A percentile compares a stretch with the other conserved stretches of the same genome.
These are phyloP conservation scores for Papilio dardanus DNA, from an alignment of 1,140 invertebrate species.

Conservation along the genomic window DNA sequence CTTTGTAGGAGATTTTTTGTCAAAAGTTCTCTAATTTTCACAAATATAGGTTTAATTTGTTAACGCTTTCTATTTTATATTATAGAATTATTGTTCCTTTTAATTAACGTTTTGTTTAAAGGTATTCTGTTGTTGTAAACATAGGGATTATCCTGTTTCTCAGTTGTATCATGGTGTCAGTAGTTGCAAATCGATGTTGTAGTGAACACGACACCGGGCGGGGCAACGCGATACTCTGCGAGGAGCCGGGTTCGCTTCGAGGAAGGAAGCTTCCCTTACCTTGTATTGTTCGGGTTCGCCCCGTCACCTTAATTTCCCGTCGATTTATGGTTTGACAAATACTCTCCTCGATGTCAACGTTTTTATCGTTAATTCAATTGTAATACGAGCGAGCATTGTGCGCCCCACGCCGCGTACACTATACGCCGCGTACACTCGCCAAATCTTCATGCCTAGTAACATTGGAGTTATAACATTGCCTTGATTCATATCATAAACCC, in stretches of 20 bases:
- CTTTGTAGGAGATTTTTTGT: no score
- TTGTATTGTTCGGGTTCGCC: constrained; percentile 24
- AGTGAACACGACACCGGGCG: constrained; percentile 54
- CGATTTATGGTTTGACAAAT: constrained; percentile 18
- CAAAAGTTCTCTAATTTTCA: no score
- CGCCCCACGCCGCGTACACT: no score
- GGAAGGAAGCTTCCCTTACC: constrained; percentile 60
- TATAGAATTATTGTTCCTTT: no score
- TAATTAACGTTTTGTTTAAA: background rate
- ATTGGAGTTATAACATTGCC: background rate
- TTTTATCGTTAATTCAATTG: constrained; percentile 23
- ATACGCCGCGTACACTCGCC: no score
- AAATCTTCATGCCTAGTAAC: no score
- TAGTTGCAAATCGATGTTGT: constrained; percentile 37
- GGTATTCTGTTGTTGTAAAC: background rate
- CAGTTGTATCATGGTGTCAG: background rate
- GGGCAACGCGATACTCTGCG: constrained; percentile 66
- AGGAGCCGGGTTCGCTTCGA: constrained; percentile 47
- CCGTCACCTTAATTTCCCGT: constrained; percentile 16
- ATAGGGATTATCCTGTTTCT: background rate
- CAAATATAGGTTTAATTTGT: no score
- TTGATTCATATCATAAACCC: no score
- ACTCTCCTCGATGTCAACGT: background rate
- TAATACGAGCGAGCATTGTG: background rate
- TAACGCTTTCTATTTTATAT: no score